These are phyloP conservation scores for Caenorhabditis inopinata DNA, from an alignment of 1,140 invertebrate species.

Conservation along the genomic window DNA sequence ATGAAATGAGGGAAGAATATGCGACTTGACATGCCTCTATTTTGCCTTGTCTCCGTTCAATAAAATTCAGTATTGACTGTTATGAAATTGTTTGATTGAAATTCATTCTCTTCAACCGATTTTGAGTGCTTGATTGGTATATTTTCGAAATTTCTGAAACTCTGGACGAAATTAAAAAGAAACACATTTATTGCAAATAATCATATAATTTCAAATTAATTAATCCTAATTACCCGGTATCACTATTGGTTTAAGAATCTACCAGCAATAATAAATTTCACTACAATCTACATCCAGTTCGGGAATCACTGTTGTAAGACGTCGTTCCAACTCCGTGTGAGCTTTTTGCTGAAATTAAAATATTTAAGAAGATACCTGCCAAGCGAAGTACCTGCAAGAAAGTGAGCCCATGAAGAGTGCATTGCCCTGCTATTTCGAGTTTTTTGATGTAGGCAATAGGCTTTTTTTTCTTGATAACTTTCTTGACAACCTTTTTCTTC, in stretches of 20 bases:
- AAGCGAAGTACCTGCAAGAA: conserved; percentile 38
- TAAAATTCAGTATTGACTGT: too few species aligned
- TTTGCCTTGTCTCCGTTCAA: too few species aligned
- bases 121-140: too few species aligned
- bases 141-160: too few species aligned
- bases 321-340: conserved; percentile 41
- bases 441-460: conserved; percentile 34
- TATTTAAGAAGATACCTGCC: too few species aligned
- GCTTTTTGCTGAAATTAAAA: conserved; percentile 43
- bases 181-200: not conserved
- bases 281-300: conserved; percentile 71
- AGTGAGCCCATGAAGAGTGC: conserved; percentile 43
- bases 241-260: not conserved
- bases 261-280: conserved; percentile 76
- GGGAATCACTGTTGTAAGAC: conserved; percentile 30
- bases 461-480: conserved; percentile 39
- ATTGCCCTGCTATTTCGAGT: conserved; percentile 45
- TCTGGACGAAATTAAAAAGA: not conserved
- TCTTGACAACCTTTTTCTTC: conserved; percentile 41
- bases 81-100: too few species aligned
- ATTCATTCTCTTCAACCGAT: too few species aligned
- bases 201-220: not conserved
- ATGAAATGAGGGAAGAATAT: too few species aligned
- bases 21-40: too few species aligned
- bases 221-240: not conserved